A percentile compares a stretch with the other conserved stretches of the same genome.
Evolutionary conservation across 2,888 invertebrate genomes (phyloP).

Genomic region (Elaeidobius kamerunicus): DNA sequence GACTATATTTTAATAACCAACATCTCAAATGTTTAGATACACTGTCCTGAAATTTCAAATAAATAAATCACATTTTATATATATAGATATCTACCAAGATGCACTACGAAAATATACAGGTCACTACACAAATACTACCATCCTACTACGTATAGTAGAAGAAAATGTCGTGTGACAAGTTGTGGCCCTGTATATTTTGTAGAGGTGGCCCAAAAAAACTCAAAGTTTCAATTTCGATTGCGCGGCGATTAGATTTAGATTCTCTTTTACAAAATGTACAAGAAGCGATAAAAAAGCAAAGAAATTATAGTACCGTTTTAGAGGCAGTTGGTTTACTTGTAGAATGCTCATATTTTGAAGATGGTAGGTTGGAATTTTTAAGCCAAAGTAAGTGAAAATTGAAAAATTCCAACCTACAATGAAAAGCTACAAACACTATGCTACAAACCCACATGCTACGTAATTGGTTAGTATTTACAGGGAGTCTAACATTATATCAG

Average conservation of each 20-base stretch:
- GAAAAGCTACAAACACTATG: slow-evolving; percentile 9
- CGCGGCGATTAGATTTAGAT: too few species aligned
- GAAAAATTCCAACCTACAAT: slow-evolving; percentile 6
- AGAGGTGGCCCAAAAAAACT: slow-evolving; percentile 35
- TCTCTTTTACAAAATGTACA: neutral
- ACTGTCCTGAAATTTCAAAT: too few species aligned
- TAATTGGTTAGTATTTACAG: too few species aligned
- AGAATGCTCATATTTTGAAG: neutral
- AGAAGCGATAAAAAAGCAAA: neutral
- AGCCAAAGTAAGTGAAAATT: too few species aligned
- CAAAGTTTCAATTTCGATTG: too few species aligned
- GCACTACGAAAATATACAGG: slow-evolving; percentile 31
- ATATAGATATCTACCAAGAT: too few species aligned
- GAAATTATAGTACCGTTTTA: neutral
- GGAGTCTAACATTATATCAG: slow-evolving; percentile 3
- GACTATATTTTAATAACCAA: too few species aligned
- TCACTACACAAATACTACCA: slow-evolving; percentile 29
- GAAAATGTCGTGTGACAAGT: slow-evolving; percentile 22
- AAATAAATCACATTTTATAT: too few species aligned
- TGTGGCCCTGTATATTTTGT: slow-evolving; percentile 33
- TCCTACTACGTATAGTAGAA: slow-evolving; percentile 11
- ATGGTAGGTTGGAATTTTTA: neutral
- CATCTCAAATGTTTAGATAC: too few species aligned
- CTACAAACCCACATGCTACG: slow-evolving; percentile 12
- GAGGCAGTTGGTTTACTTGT: neutral